Base-by-base conservation (phyloP, 1,140 invertebrate genomes). In the Calephelis nemesis region DNA sequence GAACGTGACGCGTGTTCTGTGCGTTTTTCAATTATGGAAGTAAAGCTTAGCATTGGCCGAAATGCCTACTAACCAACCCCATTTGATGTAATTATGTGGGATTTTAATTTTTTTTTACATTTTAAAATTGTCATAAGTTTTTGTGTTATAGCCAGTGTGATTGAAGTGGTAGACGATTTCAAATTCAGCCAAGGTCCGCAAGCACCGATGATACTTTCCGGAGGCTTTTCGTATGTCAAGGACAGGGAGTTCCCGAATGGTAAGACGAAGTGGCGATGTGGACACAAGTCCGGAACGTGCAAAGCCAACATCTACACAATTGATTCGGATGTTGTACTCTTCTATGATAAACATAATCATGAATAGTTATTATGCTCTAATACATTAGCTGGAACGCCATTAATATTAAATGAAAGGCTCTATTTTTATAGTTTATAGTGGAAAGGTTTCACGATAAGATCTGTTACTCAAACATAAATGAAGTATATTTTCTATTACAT, bases 341-440 rank as follows among this genome's bases (percentile, higher is more conserved):
- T 84, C 47, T 78, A 81, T 58, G 82, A 86, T 68, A 82, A 78
- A 63, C 82, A 86, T 70, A 67, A 76, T 47, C 81, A 83, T 58
- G 42, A 52, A 50, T 64, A 49, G 7, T 50, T 64, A 39, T 12
- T 19, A 45, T 10, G 40, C 15, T 13, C 40, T 13, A 40, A 45
- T 13, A 47, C 19, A 10, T 54, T 19, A 54, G 7, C 10, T 19
- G 30, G 4, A 11, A 58, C 54, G 19, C 19, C 10, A 10, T 39
- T 30, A 54, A 30, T 54, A 54, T 10, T 50, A n/a, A 13, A 50
- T 5, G 42, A 45, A 45, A 45, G 6, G 42, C 42, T 7, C 42
- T 45, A 9, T 45, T 30, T 30, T 30, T 45, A 45, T 9, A 45
- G 42, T 7, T 45, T 45, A 45, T 45, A 45, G 42, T 45, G 8